Conservation (phyloP, 2,888 invertebrate species). For the Cantharis nigra region DNA sequence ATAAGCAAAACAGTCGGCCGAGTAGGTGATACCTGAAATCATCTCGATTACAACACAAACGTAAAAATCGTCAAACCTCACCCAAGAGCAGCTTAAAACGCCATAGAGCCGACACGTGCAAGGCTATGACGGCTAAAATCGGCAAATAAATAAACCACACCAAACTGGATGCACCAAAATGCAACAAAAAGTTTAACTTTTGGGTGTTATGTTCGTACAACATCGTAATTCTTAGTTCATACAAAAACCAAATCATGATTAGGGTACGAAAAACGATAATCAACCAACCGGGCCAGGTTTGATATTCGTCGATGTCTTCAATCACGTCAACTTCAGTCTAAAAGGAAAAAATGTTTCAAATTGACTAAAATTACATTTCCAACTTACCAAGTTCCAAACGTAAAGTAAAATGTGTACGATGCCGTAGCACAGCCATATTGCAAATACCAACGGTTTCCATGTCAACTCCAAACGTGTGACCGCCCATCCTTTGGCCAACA, state of each 20-base stretch:
- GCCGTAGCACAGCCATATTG: conserved; percentile 91
- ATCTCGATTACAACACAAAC: conserved; percentile 1
- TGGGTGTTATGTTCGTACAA: conserved; percentile 78
- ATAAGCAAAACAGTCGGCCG: conserved; percentile 93
- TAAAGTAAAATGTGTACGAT: conserved; percentile 90
- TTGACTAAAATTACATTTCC: neutral
- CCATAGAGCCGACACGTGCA: conserved; percentile 94
- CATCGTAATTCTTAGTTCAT: conserved; percentile 76
- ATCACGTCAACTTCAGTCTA: conserved; percentile 95
- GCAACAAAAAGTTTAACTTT: conserved; percentile 90
- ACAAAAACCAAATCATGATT: conserved; percentile 89
- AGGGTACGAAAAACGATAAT: conserved; percentile 83
- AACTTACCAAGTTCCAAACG: conserved; percentile 92
- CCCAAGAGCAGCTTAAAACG: conserved; percentile 91
- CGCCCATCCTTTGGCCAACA: conserved; percentile 97
- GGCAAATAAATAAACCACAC: conserved; percentile 99
- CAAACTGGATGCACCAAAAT: conserved; percentile 95
- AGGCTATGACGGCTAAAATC: conserved; percentile 88
- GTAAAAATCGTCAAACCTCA: conserved; percentile 50
- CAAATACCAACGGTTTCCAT: conserved; percentile 81
- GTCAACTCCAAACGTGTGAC: conserved; percentile 89
- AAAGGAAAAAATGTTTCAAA: neutral
- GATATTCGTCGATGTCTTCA: conserved; percentile 95
- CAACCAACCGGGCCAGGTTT: conserved; percentile 97
- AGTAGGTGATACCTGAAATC: conserved; percentile 85